Conservation (phyloP, 2,113 vertebrate species). For the Chaetodon auriga region DNA sequence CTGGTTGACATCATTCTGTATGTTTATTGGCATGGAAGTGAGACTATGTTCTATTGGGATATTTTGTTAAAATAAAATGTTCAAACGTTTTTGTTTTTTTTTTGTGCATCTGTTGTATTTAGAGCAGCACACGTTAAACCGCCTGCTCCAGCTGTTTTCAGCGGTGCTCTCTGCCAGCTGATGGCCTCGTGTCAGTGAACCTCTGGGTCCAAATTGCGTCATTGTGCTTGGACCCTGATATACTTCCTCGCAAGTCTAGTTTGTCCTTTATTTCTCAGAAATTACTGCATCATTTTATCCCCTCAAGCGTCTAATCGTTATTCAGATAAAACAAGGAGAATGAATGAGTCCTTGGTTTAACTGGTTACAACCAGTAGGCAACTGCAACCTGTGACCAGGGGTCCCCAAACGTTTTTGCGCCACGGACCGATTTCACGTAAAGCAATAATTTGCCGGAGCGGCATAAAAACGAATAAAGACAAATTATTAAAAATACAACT, state of each 20-base stretch:
- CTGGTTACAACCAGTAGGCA: neutral
- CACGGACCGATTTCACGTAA: too few species aligned
- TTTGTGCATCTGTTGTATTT: neutral
- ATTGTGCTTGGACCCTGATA: neutral
- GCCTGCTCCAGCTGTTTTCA: neutral
- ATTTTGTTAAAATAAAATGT: conserved; percentile 74
- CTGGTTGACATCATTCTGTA: neutral
- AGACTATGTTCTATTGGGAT: conserved; percentile 35
- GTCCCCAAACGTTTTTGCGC: too few species aligned
- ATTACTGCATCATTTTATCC: neutral
- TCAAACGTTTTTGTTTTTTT: neutral
- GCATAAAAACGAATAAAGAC: too few species aligned
- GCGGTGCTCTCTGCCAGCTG: neutral
- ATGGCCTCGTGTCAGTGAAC: neutral
- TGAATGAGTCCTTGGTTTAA: neutral
- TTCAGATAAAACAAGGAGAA: neutral
- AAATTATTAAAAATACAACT: too few species aligned
- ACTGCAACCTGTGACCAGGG: neutral
- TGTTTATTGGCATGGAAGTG: conserved; percentile 32
- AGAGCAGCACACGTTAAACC: neutral
- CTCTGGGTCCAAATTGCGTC: neutral
- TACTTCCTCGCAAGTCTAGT: neutral
- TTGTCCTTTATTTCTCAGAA: neutral
- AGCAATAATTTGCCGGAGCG: too few species aligned
- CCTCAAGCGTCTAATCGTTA: neutral